A percentile compares a stretch with the other conserved stretches of the same genome.
Evolutionary conservation across 2,888 invertebrate species (phyloP).

Genomic region (Biston betularia): DNA sequence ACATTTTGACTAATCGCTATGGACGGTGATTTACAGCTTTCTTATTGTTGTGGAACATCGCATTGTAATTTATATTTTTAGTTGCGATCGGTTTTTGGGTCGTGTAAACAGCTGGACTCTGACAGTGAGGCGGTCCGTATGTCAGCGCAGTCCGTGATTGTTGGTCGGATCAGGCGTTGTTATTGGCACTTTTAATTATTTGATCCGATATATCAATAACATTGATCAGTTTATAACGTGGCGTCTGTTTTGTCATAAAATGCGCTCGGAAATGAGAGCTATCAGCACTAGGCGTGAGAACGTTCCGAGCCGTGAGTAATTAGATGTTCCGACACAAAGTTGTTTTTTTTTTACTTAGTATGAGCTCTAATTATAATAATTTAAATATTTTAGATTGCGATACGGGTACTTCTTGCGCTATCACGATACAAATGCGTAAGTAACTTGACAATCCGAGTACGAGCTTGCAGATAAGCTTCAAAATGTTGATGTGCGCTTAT

Average conservation of each 20-base stretch:
- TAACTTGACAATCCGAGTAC: slow-evolving; percentile 58
- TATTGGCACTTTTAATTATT: slow-evolving; percentile 63
- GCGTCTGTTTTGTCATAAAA: slow-evolving; percentile 54
- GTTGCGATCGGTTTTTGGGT: slow-evolving; percentile 83
- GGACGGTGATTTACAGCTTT: slow-evolving; percentile 70
- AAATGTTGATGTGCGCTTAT: slow-evolving; percentile 53
- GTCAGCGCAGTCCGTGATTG: slow-evolving; percentile 77
- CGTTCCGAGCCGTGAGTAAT: slow-evolving; percentile 80
- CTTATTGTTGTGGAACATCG: slow-evolving; percentile 77
- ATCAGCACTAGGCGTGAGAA: slow-evolving; percentile 78
- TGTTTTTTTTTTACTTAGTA: slow-evolving; percentile 35
- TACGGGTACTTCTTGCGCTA: slow-evolving; percentile 83
- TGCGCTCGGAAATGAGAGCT: slow-evolving; percentile 73
- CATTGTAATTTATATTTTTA: slow-evolving; percentile 85
- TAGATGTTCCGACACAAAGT: slow-evolving; percentile 28
- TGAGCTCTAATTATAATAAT: slow-evolving; percentile 61
- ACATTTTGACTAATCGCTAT: slow-evolving; percentile 75
- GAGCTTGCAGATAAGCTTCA: slow-evolving; percentile 54
- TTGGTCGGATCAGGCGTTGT: slow-evolving; percentile 68
- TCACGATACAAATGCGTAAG: slow-evolving; percentile 85
- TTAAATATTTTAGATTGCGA: slow-evolving; percentile 82
- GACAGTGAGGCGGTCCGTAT: slow-evolving; percentile 74
- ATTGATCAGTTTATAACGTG: slow-evolving; percentile 42
- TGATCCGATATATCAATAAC: slow-evolving; percentile 50
- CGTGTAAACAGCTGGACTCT: slow-evolving; percentile 80